Evolutionary conservation across 2,797 vertebrate genomes (phyloP).

Genomic region (Sebastes aleutianus): DNA sequence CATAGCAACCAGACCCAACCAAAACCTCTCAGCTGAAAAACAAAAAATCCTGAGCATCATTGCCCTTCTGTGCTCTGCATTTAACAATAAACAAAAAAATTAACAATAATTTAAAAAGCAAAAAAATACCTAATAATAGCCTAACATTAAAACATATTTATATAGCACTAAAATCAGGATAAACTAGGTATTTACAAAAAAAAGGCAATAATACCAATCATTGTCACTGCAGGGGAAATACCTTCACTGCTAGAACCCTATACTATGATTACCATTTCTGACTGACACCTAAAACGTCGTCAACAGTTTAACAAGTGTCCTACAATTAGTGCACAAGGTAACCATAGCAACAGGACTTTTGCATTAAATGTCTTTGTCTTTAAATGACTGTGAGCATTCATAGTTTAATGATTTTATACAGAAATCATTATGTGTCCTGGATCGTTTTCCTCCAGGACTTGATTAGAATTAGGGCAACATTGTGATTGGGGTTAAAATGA

Average conservation of each 20-base stretch:
- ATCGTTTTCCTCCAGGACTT: not conserved
- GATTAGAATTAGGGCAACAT: not conserved
- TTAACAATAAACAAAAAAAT: too few species aligned
- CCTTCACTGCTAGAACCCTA: accelerated
- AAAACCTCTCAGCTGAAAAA: too few species aligned
- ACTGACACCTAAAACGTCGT: not conserved
- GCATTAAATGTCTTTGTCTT: not conserved
- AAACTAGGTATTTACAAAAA: too few species aligned
- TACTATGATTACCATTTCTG: not conserved
- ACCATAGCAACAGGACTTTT: not conserved
- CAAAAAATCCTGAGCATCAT: too few species aligned
- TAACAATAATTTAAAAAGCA: too few species aligned
- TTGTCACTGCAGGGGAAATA: too few species aligned
- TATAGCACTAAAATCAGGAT: too few species aligned
- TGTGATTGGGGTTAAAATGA: not conserved
- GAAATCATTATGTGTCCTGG: not conserved
- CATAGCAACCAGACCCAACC: too few species aligned
- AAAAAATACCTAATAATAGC: too few species aligned
- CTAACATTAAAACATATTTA: too few species aligned
- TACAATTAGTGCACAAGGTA: not conserved
- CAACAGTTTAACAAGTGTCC: not conserved
- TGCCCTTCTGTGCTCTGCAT: too few species aligned
- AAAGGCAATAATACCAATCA: too few species aligned
- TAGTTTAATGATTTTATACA: not conserved
- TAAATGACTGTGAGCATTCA: not conserved